A percentile compares a stretch with the other conserved stretches of the same genome.
Evolutionary conservation across 1,140 invertebrate species (phyloP).

Genomic region (Leptestheria dahalacensis): DNA sequence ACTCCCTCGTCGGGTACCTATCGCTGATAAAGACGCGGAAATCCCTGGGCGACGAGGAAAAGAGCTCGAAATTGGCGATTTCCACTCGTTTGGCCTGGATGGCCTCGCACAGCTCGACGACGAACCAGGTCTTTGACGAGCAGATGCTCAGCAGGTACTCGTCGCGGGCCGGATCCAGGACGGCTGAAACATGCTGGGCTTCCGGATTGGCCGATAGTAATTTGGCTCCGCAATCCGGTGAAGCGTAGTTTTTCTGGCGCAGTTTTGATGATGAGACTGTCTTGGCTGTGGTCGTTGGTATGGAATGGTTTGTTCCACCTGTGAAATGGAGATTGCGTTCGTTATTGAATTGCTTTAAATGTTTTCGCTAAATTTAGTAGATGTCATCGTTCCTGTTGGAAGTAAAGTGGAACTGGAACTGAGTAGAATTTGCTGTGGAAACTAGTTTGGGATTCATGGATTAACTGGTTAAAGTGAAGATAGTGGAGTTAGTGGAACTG

Average conservation of each 20-base stretch:
- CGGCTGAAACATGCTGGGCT: conserved; percentile 61
- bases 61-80: conserved; percentile 93
- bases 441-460: no score
- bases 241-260: conserved; percentile 71
- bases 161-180: conserved; percentile 76
- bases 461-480: no score
- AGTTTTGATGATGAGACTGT: conserved; percentile 20
- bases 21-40: conserved; percentile 77
- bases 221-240: conserved; percentile 92
- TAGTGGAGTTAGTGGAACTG: no score
- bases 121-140: conserved; percentile 68
- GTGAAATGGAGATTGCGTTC: not conserved
- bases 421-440: no score
- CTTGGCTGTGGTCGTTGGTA: conserved; percentile 18
- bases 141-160: conserved; percentile 98
- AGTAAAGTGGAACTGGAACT: no score
- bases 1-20: conserved; percentile 79
- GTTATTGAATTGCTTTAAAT: not conserved
- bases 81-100: conserved; percentile 87
- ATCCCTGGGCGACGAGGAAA: conserved; percentile 88
- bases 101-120: conserved; percentile 92
- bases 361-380: not conserved
- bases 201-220: conserved; percentile 82
- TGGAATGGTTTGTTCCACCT: conserved; percentile 10
- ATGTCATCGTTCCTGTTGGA: no score